These are phyloP conservation scores for Beris chalybata DNA, from an alignment of 2,888 invertebrate genomes.

Conservation along the genomic window DNA sequence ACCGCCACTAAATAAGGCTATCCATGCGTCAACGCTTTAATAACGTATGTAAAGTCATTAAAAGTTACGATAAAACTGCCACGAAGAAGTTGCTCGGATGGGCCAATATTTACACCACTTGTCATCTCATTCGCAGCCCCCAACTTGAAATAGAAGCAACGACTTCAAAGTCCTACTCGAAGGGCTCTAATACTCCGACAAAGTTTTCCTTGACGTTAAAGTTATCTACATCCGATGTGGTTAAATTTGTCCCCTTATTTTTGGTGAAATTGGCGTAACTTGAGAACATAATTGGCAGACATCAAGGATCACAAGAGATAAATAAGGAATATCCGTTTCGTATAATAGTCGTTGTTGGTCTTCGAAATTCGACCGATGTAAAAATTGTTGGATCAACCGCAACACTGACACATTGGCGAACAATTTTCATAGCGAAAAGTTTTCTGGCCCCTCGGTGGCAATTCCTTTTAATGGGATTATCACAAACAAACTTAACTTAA, in stretches of 20 bases:
- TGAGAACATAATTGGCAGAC: slow-evolving; percentile 30
- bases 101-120: background rate
- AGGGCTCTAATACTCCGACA: background rate
- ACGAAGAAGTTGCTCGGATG: background rate
- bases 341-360: background rate
- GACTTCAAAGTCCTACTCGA: background rate
- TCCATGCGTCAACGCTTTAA: no score
- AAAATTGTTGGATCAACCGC: slow-evolving; percentile 5
- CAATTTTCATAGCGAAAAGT: slow-evolving; percentile 21
- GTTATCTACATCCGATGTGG: slow-evolving; percentile 27
- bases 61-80: no score
- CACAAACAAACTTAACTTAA: slow-evolving; percentile 24
- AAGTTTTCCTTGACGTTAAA: slow-evolving; percentile 23
- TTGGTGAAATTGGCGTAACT: slow-evolving; percentile 23
- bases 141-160: slow-evolving; percentile 3
- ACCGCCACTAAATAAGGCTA: no score
- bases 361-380: background rate
- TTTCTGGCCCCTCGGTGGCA: slow-evolving; percentile 26
- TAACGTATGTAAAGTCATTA: no score
- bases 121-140: background rate
- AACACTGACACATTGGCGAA: background rate
- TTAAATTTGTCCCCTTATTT: slow-evolving; percentile 16
- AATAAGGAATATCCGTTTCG: slow-evolving; percentile 28
- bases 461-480: slow-evolving; percentile 28
- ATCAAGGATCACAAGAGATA: slow-evolving; percentile 30